Evolutionary conservation across 2,888 invertebrate genomes (phyloP), one percentile per base, ranked within the genome.

Genomic region (Eudasyphora cyanicolor): DNA sequence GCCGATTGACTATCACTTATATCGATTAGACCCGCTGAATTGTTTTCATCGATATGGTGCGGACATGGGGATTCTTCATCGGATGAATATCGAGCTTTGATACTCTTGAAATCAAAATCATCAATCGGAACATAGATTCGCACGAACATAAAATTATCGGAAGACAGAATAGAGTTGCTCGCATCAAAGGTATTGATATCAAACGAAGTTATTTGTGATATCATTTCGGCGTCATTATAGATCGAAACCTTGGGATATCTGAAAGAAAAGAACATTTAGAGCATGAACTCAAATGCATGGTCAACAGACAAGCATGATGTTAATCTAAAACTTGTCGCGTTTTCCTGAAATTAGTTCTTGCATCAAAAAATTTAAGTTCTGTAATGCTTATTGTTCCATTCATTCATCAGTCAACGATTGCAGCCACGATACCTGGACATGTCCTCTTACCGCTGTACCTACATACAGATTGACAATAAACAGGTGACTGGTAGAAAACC

Each of bases 11-110:
- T 49, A n/a, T 73, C 71, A 7, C 24, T 71, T n/a, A 81, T 60
- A 0, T 86, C 81, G 27, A 87, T 76, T 2, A 45, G 71, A 0
- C 90, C 88, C 10, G 94, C 88, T 1, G 94, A 94, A 64, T 89
- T 89, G 6, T 87, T 87, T 21, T 89, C 89, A 45, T 88, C 91
- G 17, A 92, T 89, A 81, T 89, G 87, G 1, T 86, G 89, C 87
- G 93, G 92, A 94, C 96, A 92, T 71, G 80, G 77, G 0, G 94
- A 92, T 42, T 93, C 93, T 87, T 95, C 93, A 77, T 93, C 91
- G 0, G 96, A 95, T 38, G 93, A 93, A 89, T 95, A 98, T 57
- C 92, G 93, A 0, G 95, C 94, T 90, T 94, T 94, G 89, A 96
- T 95, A 21, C 96, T 95, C 79, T 94, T 93, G 67, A 93, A 93